phyloP scores from a whole-genome alignment of 2,113 vertebrate species.

The Felis chaus region DNA sequence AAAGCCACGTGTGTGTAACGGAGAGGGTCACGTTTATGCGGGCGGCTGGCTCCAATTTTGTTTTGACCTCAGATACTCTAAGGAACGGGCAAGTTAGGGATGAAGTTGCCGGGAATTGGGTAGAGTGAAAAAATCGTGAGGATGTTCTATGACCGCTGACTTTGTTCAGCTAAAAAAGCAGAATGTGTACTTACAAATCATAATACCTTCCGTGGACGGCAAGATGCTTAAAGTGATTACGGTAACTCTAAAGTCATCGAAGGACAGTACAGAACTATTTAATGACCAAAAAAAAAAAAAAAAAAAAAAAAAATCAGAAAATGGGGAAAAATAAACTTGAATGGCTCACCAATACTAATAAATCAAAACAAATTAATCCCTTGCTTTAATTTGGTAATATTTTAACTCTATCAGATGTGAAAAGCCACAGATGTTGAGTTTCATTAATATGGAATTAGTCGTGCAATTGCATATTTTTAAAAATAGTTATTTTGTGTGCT shows the following conservation, averaged over 20 bases:
- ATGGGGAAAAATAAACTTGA: background rate
- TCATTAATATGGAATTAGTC: conserved; percentile 72
- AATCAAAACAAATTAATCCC: conserved; percentile 57
- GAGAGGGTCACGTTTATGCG: background rate
- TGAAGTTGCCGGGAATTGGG: background rate
- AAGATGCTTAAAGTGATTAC: background rate
- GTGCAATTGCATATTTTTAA: conserved; percentile 64
- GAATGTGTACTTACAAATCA: background rate
- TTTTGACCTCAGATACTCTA: background rate
- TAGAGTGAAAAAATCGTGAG: background rate
- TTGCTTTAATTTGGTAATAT: conserved; percentile 75
- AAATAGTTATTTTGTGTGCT: conserved; percentile 74
- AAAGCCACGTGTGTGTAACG: fast-evolving
- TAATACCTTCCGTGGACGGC: background rate
- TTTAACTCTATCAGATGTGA: conserved; percentile 80
- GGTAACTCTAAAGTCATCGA: background rate
- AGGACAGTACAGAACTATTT: background rate
- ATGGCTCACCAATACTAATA: background rate
- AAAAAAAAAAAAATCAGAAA: background rate
- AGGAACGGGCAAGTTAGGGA: background rate
- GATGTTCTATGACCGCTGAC: background rate
- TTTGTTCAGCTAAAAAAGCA: background rate
- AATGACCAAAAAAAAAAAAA: background rate
- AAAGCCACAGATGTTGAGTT: conserved; percentile 75
- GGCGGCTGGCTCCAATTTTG: background rate